Evolutionary conservation across 2,888 invertebrate species (phyloP).

Genomic region (Lasiommata megera): DNA sequence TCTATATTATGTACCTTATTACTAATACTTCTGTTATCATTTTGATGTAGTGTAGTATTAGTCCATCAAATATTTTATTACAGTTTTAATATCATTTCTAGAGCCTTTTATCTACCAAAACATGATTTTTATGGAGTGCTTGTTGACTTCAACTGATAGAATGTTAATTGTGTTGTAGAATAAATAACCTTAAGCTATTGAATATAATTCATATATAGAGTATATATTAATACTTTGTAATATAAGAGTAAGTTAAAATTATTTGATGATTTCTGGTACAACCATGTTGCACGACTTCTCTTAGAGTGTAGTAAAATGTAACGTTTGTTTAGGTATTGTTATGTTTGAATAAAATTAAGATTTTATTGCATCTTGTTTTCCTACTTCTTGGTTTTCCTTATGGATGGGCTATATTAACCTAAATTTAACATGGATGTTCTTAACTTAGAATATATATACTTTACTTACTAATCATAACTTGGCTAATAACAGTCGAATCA

Average conservation of each 20-base stretch:
- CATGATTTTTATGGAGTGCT: conserved; percentile 65
- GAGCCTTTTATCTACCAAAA: conserved; percentile 54
- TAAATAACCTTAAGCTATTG: not conserved
- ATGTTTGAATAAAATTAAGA: conserved; percentile 20
- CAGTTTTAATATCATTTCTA: conserved; percentile 49
- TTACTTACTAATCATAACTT: too few relatives aligned
- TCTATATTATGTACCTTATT: conserved; percentile 18
- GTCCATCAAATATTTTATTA: conserved; percentile 63
- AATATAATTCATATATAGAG: not conserved
- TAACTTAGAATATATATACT: not conserved
- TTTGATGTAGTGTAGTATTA: conserved; percentile 53
- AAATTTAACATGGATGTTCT: not conserved
- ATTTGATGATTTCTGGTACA: not conserved
- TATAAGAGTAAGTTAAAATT: not conserved
- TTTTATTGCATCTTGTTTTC: conserved; percentile 22
- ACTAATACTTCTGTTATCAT: conserved; percentile 49
- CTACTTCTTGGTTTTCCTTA: not conserved
- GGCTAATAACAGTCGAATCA: not conserved
- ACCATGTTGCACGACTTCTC: conserved; percentile 15
- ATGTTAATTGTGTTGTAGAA: conserved; percentile 45
- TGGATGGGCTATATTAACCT: not conserved
- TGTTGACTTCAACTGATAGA: conserved; percentile 63
- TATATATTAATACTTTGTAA: not conserved
- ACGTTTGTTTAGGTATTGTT: conserved; percentile 13
- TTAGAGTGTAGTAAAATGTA: conserved; percentile 2